Evolutionary conservation across 1,140 invertebrate genomes (phyloP), one percentile per base, ranked within the genome.

Genomic region (Bombus superbus): DNA sequence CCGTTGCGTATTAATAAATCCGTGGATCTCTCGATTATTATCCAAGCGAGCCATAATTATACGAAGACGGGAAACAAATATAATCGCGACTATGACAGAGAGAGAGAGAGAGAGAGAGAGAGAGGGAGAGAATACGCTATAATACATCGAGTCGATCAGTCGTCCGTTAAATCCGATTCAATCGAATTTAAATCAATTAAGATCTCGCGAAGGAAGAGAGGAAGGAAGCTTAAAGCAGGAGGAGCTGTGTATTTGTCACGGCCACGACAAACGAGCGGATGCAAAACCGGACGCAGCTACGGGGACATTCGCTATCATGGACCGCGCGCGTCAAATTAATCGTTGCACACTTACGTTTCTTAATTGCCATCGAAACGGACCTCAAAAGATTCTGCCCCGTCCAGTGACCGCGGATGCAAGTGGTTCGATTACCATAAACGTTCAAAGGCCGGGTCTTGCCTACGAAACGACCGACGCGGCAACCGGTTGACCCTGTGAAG

Each of bases 301-400:
- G n/a, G 66, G 75, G 75, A 47, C 66, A 28, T 35, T 68, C 40
- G 66, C 22, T 83, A 47, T 28, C 62, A 38, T 53, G 25, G 44
- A 62, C 10, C 47, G 47, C 25, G 64, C 38, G 66, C 82, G 74
- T 84, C 42, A 38, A 44, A 79, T 79, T 79, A 84, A 80, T 84
- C 82, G 82, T 81, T 59, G 75, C 82, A 78, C 75, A 69, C 76
- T 80, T 84, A 69, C 74, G 68, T 80, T 84, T 71, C 66, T 38
- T 84, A 84, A 84, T 84, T 84, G 68, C 64, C 82, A n/a, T 78
- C 82, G 73, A 59, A 62, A 64, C 57, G 57, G 28, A 42, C 64
- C 9, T 83, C 44, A 71, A 83, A 64, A 83, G 64, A 69, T 69
- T 6, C 25, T 2, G 28, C 28, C 25, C 4, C 72, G 32, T 28